Base-by-base conservation (phyloP, 2,888 invertebrate species). In the Agrotis clavis region DNA sequence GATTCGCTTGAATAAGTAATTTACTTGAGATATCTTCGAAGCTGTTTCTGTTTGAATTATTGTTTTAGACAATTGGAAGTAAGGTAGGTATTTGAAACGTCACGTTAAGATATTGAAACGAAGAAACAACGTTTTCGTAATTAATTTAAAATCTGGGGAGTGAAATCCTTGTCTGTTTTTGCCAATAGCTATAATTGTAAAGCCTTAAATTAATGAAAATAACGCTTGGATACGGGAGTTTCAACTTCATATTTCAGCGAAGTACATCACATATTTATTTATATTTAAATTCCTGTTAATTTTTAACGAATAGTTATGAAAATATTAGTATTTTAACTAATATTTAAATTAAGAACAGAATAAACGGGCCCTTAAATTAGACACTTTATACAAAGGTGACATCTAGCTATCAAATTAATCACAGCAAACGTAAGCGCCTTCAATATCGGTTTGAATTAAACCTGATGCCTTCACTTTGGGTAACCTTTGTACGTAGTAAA, bases 1-100 rank as follows among this genome's bases (percentile, higher is more conserved):
- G 67, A 75, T 73, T 68, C 68, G 51, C 56, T 56, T 64, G 71
- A 68, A 79, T 83, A 68, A 82, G 53, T 82, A 59, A 74, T 74
- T 79, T 79, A 21, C 35, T 63, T 25, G 19, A 47, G 67, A 68
- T 74, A 67, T 71, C 59, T 71, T 50, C 11, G 63, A 61, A 19
- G 60, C 45, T 48, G 65, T 1, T 41, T 14, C 45, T 72, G 65
- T 63, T 77, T 72, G 30, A 66, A 57, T 77, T 53, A 65, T 71
- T 77, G 50, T 68, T 71, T 75, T 13, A 19, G 19, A n/a, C 9
- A 59, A 53, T 72, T 70, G 41, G n/a, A 21, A 77, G 25, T 67
- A 19, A 67, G 35, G 18, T 18, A 13, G 35, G 45, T n/a, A 19
- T 47, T 67, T 45, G 21, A 45, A 45, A 51, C 9, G 16, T 59